A percentile compares a stretch with the other conserved stretches of the same genome.
phyloP scores from a whole-genome alignment of 2,888 invertebrate genomes.

The Eupithecia pulchellata region DNA sequence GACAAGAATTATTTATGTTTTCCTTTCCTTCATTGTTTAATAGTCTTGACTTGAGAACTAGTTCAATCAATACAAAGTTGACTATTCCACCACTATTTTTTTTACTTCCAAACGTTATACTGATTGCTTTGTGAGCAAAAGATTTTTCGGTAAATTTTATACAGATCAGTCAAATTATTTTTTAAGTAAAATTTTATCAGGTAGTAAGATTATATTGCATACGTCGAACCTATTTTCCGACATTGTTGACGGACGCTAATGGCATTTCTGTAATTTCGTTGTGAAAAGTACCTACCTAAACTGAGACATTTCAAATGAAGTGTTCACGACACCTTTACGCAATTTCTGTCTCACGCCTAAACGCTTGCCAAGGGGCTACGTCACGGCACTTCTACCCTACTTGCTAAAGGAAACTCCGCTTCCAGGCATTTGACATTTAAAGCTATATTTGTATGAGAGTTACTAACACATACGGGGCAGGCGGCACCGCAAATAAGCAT shows the following conservation, averaged over 20 bases:
- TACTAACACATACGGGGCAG: slow-evolving; percentile 36
- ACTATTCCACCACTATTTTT: not conserved
- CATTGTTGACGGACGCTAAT: slow-evolving; percentile 72
- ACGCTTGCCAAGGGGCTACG: slow-evolving; percentile 77
- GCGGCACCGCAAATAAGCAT: slow-evolving; percentile 43
- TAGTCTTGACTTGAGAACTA: slow-evolving; percentile 19
- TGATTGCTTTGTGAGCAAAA: not conserved
- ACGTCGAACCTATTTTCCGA: slow-evolving; percentile 60
- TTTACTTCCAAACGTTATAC: not conserved
- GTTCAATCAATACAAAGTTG: slow-evolving; percentile 10
- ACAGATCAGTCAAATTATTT: not conserved
- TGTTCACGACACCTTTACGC: slow-evolving; percentile 81
- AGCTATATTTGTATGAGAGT: slow-evolving; percentile 59
- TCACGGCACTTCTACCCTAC: slow-evolving; percentile 65
- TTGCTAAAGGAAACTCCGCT: slow-evolving; percentile 65
- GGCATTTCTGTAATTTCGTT: slow-evolving; percentile 76
- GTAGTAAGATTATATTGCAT: slow-evolving; percentile 57
- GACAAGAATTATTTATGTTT: slow-evolving; percentile 26
- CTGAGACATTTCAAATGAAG: slow-evolving; percentile 70
- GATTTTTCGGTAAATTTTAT: not conserved
- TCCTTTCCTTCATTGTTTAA: slow-evolving; percentile 26
- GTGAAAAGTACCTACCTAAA: slow-evolving; percentile 60
- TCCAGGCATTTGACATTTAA: slow-evolving; percentile 64
- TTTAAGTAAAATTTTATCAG: slow-evolving; percentile 6
- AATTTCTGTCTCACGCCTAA: slow-evolving; percentile 77